Conservation (phyloP, 2,888 invertebrate species). For the Chrysopilus asiliformis region DNA sequence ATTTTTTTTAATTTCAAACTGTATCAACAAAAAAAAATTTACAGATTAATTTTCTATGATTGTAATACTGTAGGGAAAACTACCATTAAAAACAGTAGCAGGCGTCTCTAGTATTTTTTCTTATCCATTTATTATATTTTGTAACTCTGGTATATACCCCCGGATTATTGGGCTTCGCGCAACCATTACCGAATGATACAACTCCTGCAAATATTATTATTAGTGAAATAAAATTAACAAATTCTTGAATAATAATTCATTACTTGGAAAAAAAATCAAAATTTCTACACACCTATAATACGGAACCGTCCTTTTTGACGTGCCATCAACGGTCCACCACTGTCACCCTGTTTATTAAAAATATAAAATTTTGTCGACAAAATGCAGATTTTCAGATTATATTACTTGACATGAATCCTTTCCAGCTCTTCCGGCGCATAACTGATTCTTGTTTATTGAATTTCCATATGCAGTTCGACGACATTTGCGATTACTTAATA, state of each 20-base stretch:
- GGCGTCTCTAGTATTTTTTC: slow-evolving; percentile 44
- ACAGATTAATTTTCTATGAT: too few relatives aligned
- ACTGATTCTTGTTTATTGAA: slow-evolving; percentile 58
- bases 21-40: too few relatives aligned
- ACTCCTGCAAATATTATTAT: slow-evolving; percentile 45
- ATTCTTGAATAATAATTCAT: too few relatives aligned
- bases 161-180: slow-evolving; percentile 43
- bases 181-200: slow-evolving; percentile 37
- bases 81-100: slow-evolving; percentile 43
- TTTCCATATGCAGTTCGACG: neutral
- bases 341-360: slow-evolving; percentile 25
- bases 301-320: too few relatives aligned
- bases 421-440: slow-evolving; percentile 61
- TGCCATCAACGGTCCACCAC: slow-evolving; percentile 8
- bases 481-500: neutral
- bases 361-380: too few relatives aligned
- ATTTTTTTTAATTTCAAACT: too few relatives aligned
- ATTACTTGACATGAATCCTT: slow-evolving; percentile 19
- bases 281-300: too few relatives aligned
- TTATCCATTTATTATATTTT: slow-evolving; percentile 47
- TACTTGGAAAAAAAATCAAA: too few relatives aligned
- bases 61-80: too few relatives aligned
- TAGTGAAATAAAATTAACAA: too few relatives aligned
- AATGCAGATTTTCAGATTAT: too few relatives aligned
- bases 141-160: slow-evolving; percentile 64